Conservation (phyloP, 1,140 invertebrate genomes). For the Ceratina japonica region DNA sequence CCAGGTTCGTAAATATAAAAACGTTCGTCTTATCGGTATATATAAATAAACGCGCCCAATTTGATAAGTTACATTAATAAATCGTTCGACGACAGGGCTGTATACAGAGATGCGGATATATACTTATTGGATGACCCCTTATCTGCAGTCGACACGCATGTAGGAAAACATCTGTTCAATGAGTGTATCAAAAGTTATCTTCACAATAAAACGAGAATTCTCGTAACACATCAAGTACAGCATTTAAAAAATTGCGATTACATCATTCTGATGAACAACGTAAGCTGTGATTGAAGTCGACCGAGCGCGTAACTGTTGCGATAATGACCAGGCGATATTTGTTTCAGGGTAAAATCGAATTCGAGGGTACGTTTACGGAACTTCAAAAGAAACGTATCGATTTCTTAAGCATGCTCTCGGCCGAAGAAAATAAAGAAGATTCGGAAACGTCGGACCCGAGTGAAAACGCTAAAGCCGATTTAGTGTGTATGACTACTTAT, state of each 20-base stretch:
- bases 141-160: slow-evolving; percentile 81
- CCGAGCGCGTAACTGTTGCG: too few species aligned
- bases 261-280: slow-evolving; percentile 87
- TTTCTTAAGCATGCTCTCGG: slow-evolving; percentile 48
- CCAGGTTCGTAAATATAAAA: slow-evolving; percentile 81
- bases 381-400: slow-evolving; percentile 73
- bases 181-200: slow-evolving; percentile 75
- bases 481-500: slow-evolving; percentile 13
- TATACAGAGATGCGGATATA: slow-evolving; percentile 80
- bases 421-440: slow-evolving; percentile 24
- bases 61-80: background rate
- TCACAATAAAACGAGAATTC: slow-evolving; percentile 81
- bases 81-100: slow-evolving; percentile 68
- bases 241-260: slow-evolving; percentile 86
- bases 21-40: slow-evolving; percentile 77
- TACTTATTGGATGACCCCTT: slow-evolving; percentile 82
- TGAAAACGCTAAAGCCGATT: slow-evolving; percentile 5
- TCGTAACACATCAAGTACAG: slow-evolving; percentile 92
- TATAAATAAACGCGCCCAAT: background rate
- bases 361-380: slow-evolving; percentile 75
- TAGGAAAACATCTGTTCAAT: slow-evolving; percentile 81
- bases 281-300: slow-evolving; percentile 14
- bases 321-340: slow-evolving; percentile 28
- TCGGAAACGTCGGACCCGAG: slow-evolving; percentile 21
- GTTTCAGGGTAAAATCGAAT: slow-evolving; percentile 71